Conservation (phyloP, 1,140 invertebrate genomes). For the Rhopalosiphum padi region DNA sequence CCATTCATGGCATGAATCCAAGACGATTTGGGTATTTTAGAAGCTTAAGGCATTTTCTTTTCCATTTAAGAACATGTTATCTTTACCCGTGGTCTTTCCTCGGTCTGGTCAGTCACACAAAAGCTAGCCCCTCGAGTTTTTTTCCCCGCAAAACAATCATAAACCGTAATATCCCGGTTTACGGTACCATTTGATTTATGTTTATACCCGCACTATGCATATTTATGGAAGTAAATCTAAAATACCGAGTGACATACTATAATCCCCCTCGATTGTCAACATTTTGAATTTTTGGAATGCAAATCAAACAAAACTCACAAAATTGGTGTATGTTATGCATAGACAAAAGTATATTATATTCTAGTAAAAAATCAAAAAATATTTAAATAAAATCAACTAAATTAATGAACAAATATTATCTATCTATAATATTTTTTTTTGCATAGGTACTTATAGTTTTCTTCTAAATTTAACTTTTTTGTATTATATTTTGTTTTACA, state of each 20-base stretch:
- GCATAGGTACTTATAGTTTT: too few relatives aligned
- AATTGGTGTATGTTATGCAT: not conserved
- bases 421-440: not conserved
- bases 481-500: too few relatives aligned
- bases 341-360: not conserved
- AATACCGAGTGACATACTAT: not conserved
- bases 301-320: not conserved
- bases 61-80: slow-evolving; percentile 33
- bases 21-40: slow-evolving; percentile 43
- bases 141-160: slow-evolving; percentile 31
- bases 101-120: not conserved
- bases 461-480: too few relatives aligned
- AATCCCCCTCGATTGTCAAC: not conserved
- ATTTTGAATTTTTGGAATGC: not conserved
- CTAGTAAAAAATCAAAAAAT: not conserved
- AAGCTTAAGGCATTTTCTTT: slow-evolving; percentile 34
- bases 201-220: not conserved
- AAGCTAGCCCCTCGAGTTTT: not conserved
- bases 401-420: not conserved
- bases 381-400: not conserved
- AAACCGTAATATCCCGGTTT: slow-evolving; percentile 37
- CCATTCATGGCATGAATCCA: not conserved
- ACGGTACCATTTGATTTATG: slow-evolving; percentile 42
- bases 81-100: not conserved
- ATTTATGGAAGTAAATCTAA: slow-evolving; percentile 43